Conservation (phyloP, 1,140 invertebrate species). For the Sminthurinus signatus region DNA sequence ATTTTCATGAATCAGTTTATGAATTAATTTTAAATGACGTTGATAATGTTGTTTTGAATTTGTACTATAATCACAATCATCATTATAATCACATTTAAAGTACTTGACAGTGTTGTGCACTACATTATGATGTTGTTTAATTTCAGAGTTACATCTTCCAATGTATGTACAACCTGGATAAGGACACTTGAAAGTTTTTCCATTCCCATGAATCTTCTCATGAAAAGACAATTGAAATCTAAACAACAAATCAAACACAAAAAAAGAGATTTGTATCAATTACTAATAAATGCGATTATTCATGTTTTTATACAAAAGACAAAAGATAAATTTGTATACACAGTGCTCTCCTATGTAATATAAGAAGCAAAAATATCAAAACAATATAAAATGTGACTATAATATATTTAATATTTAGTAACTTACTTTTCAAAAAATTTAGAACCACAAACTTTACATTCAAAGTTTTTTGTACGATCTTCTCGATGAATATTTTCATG, state of each 20-base stretch:
- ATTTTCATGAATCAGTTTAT: not conserved
- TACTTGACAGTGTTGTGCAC: not conserved
- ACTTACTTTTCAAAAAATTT: constrained; percentile 17
- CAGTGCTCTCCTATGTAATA: not conserved
- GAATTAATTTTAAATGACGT: constrained; percentile 4
- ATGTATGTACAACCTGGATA: constrained; percentile 16
- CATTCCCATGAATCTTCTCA: constrained; percentile 17
- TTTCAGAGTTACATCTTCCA: constrained; percentile 13
- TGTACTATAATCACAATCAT: constrained; percentile 2
- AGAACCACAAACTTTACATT: constrained; percentile 5
- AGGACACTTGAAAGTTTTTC: constrained; percentile 10
- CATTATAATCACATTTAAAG: constrained; percentile 7
- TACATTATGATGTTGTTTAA: constrained; percentile 13
- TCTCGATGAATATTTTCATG: constrained; percentile 11
- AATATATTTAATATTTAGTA: no score
- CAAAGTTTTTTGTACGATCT: constrained; percentile 4
- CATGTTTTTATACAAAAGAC: not conserved
- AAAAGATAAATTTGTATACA: not conserved
- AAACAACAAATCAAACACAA: not conserved
- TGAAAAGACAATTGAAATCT: constrained; percentile 16
- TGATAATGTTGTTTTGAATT: not conserved
- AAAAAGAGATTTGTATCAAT: not conserved
- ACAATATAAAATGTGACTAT: no score
- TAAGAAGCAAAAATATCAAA: not conserved
- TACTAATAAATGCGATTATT: no score